phyloP scores from a whole-genome alignment of 2,113 vertebrate species.

The Heptranchias perlo region DNA sequence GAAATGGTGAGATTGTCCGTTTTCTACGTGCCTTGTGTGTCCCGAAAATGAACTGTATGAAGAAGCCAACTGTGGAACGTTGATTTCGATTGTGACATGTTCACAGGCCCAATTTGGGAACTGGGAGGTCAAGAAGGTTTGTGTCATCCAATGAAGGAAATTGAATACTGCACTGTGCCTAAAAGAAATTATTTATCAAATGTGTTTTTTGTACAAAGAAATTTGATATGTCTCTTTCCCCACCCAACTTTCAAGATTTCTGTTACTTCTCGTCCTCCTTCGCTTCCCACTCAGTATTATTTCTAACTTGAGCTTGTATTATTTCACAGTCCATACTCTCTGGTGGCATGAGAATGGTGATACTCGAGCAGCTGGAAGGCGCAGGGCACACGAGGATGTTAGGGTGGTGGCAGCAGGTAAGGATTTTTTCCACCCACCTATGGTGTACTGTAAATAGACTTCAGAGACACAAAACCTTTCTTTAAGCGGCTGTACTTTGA shows the following conservation, averaged over 20 bases:
- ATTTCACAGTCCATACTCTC: conserved; percentile 69
- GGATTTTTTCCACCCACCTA: conserved; percentile 32
- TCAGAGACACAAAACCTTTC: neutral
- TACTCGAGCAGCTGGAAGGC: conserved; percentile 65
- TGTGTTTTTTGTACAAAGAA: neutral
- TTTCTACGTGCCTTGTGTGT: neutral
- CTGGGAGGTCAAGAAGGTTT: neutral
- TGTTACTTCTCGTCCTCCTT: neutral
- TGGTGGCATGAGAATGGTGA: conserved; percentile 81
- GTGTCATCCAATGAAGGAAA: neutral
- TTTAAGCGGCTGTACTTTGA: no score
- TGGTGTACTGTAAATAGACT: neutral
- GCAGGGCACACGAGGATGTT: conserved; percentile 70
- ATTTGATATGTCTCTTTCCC: neutral
- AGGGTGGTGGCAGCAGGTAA: conserved; percentile 84
- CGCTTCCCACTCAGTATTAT: neutral
- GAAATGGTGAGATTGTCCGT: no score
- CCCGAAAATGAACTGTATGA: neutral
- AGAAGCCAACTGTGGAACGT: neutral
- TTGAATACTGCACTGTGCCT: neutral
- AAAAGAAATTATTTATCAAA: neutral
- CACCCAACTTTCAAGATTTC: neutral
- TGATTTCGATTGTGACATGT: no score
- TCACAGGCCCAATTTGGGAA: neutral
- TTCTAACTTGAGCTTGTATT: neutral